Base-by-base conservation (phyloP, 2,797 vertebrate species). In the Novumbra hubbsi region DNA sequence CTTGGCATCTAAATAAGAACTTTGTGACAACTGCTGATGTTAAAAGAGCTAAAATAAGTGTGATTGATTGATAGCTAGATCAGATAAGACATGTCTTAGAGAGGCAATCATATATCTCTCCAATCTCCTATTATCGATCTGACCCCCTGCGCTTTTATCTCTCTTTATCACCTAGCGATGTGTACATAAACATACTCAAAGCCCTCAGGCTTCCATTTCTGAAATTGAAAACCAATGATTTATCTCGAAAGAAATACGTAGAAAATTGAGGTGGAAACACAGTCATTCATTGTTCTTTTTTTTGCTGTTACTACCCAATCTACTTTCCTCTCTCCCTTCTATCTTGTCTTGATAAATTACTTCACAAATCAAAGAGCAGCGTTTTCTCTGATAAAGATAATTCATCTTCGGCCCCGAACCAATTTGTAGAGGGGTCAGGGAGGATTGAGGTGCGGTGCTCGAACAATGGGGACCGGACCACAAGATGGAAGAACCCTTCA, bases 91-190 rank as follows among this genome's bases (percentile, higher is more conserved):
- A 49, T 48, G 24, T 30, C 50, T 70, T 12, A 24, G 7, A 27
- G 68, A 70, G 15, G 16, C 68, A 70, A 50, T 70, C 68, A 70
- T 8, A 49, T 50, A 48, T 28, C 24, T 28, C 68, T 52, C 27
- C 68, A 16, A 50, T 70, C 68, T 50, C 17, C 16, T 17, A 50
- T 17, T 49, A 52, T 70, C 12, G 48, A 70, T 70, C 45, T 64
- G 62, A 64, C 27, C 19, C 34, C 30, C 27, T 30, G 28, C 17
- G 63, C 28, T 65, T 65, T 65, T 32, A 60, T 9, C 5, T 60
- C 11, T 64, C 6, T 65, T 32, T 65, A 64, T 27, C 28, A 27
- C n/a, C 28, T 17, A 64, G 27, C 30, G 62, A 27, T 64, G 62
- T 64, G 24, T 64, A 30, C 52, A 57, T 57, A 57, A 14, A 60